A percentile compares a stretch with the other conserved stretches of the same genome.
Evolutionary conservation across 2,888 invertebrate species (phyloP).

Genomic region (Drosophila peninsularis): DNA sequence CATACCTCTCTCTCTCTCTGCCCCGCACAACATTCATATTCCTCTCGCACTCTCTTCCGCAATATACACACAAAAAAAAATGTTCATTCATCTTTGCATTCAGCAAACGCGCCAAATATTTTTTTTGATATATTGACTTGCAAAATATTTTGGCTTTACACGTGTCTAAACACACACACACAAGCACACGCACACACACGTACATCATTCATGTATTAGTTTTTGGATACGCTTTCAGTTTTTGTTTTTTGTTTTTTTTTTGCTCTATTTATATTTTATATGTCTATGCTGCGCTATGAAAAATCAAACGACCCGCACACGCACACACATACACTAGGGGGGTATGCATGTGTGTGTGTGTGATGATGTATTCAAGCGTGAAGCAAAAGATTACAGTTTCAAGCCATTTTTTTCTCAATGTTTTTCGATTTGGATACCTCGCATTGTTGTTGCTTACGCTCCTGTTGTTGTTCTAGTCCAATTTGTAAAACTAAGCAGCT

Average conservation of each 20-base stretch:
- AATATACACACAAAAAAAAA: background rate
- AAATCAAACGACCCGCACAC: conserved; percentile 50
- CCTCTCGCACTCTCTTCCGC: conserved; percentile 11
- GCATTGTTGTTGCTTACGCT: conserved; percentile 16
- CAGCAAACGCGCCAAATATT: conserved; percentile 65
- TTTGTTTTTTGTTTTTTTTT: conserved; percentile 31
- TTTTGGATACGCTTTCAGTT: conserved; percentile 38
- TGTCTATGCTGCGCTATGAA: conserved; percentile 42
- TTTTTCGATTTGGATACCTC: conserved; percentile 29
- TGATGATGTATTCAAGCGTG: conserved; percentile 71
- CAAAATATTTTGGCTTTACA: conserved; percentile 77
- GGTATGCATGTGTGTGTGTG: conserved; percentile 17
- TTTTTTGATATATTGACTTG: conserved; percentile 77
- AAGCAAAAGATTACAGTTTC: conserved; percentile 75
- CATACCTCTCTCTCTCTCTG: background rate
- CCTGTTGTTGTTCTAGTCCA: conserved; percentile 39
- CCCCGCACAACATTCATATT: background rate
- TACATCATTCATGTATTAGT: conserved; percentile 25
- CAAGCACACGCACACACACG: conserved; percentile 34
- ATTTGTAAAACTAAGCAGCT: conserved; percentile 71
- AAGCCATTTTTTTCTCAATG: conserved; percentile 53
- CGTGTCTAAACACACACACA: conserved; percentile 56
- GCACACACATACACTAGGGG: conserved; percentile 1
- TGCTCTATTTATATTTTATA: conserved; percentile 57
- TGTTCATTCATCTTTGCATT: conserved; percentile 71